These are phyloP conservation scores for Gobio occitaniae DNA, from an alignment of 2,797 vertebrate species.

Conservation along the genomic window DNA sequence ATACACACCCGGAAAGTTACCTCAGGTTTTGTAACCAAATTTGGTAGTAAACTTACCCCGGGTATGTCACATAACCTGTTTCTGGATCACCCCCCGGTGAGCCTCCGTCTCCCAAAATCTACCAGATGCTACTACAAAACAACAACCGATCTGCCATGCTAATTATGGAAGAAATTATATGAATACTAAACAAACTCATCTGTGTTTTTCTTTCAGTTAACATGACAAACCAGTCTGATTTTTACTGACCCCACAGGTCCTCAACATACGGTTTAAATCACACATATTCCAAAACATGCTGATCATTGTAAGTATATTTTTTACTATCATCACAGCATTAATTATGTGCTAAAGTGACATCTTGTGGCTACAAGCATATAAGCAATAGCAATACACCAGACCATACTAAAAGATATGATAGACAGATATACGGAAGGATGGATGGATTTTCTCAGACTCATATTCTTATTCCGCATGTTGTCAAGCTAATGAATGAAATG, in stretches of 20 bases:
- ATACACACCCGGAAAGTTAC: background rate
- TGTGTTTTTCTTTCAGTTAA: background rate
- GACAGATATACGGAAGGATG: background rate
- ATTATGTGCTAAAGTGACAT: slow-evolving; percentile 29
- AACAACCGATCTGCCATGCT: background rate
- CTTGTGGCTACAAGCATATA: slow-evolving; percentile 28
- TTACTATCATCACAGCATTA: background rate
- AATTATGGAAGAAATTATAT: background rate
- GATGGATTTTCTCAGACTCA: background rate
- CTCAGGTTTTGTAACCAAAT: background rate
- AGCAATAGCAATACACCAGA: background rate
- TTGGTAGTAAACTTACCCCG: background rate
- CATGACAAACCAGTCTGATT: background rate
- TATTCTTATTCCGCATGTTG: too few species aligned
- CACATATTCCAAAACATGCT: background rate
- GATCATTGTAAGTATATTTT: background rate
- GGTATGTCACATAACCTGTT: background rate
- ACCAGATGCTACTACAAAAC: too few species aligned
- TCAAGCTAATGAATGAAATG: background rate
- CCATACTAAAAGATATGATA: background rate
- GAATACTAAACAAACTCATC: background rate
- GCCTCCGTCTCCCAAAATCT: background rate
- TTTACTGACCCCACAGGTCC: background rate
- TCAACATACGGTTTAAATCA: background rate
- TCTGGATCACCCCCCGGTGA: background rate